Conservation (phyloP, 2,797 vertebrate genomes). For the Heterohyrax brucei region DNA sequence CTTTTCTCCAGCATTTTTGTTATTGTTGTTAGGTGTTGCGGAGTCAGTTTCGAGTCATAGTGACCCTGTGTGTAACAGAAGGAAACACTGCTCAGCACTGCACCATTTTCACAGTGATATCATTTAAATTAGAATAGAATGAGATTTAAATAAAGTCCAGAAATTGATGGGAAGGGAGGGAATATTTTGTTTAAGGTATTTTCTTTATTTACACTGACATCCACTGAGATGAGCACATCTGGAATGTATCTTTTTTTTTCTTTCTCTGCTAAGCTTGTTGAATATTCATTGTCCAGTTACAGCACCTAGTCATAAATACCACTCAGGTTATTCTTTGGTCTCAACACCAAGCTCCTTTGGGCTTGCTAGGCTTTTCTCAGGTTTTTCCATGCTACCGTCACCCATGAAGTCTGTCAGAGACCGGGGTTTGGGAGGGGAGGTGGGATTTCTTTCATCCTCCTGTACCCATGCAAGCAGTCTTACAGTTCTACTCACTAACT, state of each 20-base stretch:
- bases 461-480: not conserved
- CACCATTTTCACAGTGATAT: too few relatives aligned
- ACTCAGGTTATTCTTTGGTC: not conserved
- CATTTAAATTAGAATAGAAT: not conserved
- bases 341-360: not conserved
- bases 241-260: not conserved
- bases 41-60: too few relatives aligned
- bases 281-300: not conserved
- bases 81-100: too few relatives aligned
- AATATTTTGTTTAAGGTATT: not conserved
- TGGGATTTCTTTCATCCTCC: not conserved
- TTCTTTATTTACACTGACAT: not conserved
- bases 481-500: not conserved
- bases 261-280: not conserved
- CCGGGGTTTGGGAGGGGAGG: not conserved
- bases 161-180: not conserved
- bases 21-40: too few relatives aligned
- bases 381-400: not conserved
- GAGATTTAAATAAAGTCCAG: not conserved
- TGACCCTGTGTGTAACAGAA: too few relatives aligned
- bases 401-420: not conserved
- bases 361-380: not conserved
- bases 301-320: not conserved
- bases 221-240: not conserved
- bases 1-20: not conserved